Evolutionary conservation across 2,113 vertebrate genomes (phyloP).

Genomic region (Cranoglanis bouderius): DNA sequence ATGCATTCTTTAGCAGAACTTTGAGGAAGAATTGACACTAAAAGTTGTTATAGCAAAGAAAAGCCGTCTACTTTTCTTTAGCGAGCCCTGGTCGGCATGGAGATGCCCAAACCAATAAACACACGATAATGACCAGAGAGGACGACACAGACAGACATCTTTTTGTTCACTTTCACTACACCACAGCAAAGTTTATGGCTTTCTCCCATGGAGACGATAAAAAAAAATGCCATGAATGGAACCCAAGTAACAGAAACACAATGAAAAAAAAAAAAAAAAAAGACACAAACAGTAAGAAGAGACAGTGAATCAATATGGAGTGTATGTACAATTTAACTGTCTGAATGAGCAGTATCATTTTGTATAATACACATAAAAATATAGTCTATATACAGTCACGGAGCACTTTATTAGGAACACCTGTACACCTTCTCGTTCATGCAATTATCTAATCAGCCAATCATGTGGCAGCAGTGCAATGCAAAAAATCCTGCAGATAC

Average conservation of each 20-base stretch:
- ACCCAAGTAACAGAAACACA: not conserved
- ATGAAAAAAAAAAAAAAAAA: not conserved
- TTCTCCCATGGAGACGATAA: not conserved
- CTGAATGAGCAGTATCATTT: not conserved
- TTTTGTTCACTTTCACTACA: conserved; percentile 16
- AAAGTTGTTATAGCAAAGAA: not conserved
- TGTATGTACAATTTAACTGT: not conserved
- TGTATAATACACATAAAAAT: not conserved
- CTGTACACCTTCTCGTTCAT: not conserved
- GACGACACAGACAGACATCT: not conserved
- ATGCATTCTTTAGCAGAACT: not conserved
- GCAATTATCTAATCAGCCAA: not conserved
- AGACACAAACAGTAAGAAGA: not conserved
- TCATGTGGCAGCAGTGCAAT: not conserved
- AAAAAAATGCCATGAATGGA: not conserved
- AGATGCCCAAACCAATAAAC: conserved; percentile 29
- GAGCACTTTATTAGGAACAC: not conserved
- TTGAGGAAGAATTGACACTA: not conserved
- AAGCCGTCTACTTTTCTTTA: not conserved
- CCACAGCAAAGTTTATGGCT: not conserved
- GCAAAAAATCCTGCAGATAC: not conserved
- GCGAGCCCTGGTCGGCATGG: conserved; percentile 28
- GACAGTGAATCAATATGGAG: not conserved
- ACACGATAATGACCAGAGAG: not conserved
- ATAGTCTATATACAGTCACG: not conserved